Base-by-base conservation (phyloP, 2,888 invertebrate species). In the Andrena praecox region DNA sequence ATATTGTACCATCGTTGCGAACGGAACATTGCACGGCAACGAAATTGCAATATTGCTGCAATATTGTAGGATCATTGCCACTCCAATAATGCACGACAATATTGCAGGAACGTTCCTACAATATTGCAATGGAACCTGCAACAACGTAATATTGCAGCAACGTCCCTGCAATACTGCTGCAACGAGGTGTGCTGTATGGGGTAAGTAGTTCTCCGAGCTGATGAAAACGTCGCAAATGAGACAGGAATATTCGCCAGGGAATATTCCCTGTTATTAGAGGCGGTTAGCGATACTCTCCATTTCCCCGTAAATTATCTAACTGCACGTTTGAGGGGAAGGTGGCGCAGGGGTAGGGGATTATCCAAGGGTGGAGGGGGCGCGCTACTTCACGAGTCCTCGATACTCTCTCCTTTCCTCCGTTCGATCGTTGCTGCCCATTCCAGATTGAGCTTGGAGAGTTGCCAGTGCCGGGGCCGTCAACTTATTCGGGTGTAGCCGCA, bases 401-500 rank as follows among this genome's bases (percentile, higher is more conserved):
- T 62, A 24, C 29, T 33, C 12, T 35, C 64, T 52, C 16, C 29
- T 54, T 69, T 48, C n/a, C 6, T 60, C 12, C 35, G 54, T 35
- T 77, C 73, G 78, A 73, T 80, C 68, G 71, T 64, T 27, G 10
- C 56, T 27, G 16, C 62, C 62, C 29, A 35, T 67, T 77, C 33
- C 50, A 68, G 67, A 71, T 80, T 63, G 62, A 59, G 42, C 20
- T 50, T 75, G 82, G 71, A 80, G 54, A 52, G 20, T 33, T 42
- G 72, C 69, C 76, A 80, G 42, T 60, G 42, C 16, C n/a, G 8
- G 56, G 16, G 27, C 52, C 29, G 52, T 78, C 56, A 70, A 64
- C 52, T 59, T 59, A 48, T 54, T 66, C 31, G 48, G 33, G 56
- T 63, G 33, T 33, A 31, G 24, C 67, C 42, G 50, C 29, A 31